These are phyloP conservation scores for Drosophila ironensis DNA, from an alignment of 1,140 invertebrate genomes.

Conservation along the genomic window DNA sequence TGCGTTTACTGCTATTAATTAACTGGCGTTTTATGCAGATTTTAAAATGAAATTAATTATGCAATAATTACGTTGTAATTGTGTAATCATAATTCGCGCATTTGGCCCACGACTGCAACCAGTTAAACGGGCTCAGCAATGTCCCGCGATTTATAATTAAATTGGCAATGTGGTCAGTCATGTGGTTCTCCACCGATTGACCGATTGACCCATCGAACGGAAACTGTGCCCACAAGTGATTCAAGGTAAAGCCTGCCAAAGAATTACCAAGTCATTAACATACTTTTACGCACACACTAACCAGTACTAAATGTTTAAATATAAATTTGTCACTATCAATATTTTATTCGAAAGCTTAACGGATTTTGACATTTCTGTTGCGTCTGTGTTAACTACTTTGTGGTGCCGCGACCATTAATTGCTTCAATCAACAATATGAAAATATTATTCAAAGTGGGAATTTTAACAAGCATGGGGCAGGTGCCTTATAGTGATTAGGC, in stretches of 20 bases:
- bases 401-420: background rate
- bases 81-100: slow-evolving; percentile 44
- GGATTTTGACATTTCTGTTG: too few species aligned
- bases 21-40: slow-evolving; percentile 57
- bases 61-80: slow-evolving; percentile 45
- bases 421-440: background rate
- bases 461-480: too few species aligned
- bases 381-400: too few species aligned
- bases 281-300: background rate
- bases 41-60: slow-evolving; percentile 62
- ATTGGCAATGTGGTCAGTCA: slow-evolving; percentile 10
- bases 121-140: background rate
- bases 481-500: too few species aligned
- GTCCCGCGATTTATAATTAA: slow-evolving; percentile 14
- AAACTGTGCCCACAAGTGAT: background rate
- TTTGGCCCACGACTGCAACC: slow-evolving; percentile 6
- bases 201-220: background rate
- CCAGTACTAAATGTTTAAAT: background rate
- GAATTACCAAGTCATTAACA: too few species aligned
- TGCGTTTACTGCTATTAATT: slow-evolving; percentile 66
- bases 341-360: background rate
- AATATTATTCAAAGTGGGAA: background rate
- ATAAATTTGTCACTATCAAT: background rate
- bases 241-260: background rate
- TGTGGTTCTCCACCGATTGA: background rate